Base-by-base conservation (phyloP, 2,888 invertebrate genomes). In the Dugesia japonica region DNA sequence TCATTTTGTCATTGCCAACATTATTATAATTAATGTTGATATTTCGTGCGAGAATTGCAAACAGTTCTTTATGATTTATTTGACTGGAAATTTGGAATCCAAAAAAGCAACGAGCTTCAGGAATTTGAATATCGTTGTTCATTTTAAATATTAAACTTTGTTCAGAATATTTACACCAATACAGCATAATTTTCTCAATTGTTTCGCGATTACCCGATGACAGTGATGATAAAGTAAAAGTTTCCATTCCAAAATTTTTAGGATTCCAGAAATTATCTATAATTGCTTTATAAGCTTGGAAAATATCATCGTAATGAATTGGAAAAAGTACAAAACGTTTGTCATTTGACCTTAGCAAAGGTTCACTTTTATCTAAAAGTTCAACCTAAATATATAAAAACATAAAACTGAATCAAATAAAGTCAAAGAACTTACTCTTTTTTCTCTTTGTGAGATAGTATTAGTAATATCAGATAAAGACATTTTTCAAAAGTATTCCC, bases 81-180 rank as follows among this genome's bases (percentile, higher is more conserved):
- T 99, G 98, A 88, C 98, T 98, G 7, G 95, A 94, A 78, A 97
- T 92, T 86, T 99, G 98, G 84, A 97, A 98, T 4, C 97, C 97
- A 85, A 99, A 99, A 85, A 98, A 98, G 84, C 91, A 98, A 71
- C 97, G 88, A 0, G 98, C 98, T 85, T 98, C 98, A 0, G 97
- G 91, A 4, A 93, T 86, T 85, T 95, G 93, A 0, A 99, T 95
- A 85, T 97, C 97, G 17, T 38, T 17, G 38, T 38, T 38, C 17
- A 38, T 13, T 17, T 38, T 17, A 38, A 38, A 17, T 9, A 38
- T 17, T 17, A 38, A 13, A 13, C 13, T 13, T 38, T 38, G 9
- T 13, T 17, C 17, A 17, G 38, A 38, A 9, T 38, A 17, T 81
- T 95, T 92, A 73, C 92, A 92, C 85, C 99, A 99, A 72, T 95